Evolutionary conservation across 2,888 invertebrate genomes (phyloP), one percentile per base, ranked within the genome.

Genomic region (Sesia bembeciformis): DNA sequence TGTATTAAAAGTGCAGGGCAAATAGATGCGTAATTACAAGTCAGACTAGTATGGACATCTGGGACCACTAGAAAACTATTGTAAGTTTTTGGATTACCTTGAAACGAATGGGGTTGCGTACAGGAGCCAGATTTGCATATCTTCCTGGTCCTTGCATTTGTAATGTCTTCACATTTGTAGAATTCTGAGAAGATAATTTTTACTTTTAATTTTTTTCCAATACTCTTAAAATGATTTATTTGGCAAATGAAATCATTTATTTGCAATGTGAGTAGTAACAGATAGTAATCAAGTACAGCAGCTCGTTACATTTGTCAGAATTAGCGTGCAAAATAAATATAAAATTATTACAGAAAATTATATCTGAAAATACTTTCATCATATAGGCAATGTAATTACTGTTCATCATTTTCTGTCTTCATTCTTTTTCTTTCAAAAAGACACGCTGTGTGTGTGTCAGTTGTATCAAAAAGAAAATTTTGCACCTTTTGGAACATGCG

Each of bases 121-220:
- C 62, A 4, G 81, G 80, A 39, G 70, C 62, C 55, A 78, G 74
- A 55, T 67, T 72, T 38, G 72, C 69, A 55, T 82, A 71, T 56
- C 68, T 74, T 54, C 65, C 75, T 51, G 68, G 60, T 41, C 74
- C 78, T 43, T 78, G 77, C 52, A 81, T 82, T 56, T 85, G 85
- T 52, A 87, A 66, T 0, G 87, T 86, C 60, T 72, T 79, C 39
- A 81, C 74, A 39, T 73, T 67, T 43, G 78, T 76, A 4, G 68
- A 53, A 59, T 82, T 85, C 87, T 87, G 78, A 58, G 76, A 80
- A 50, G 23, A 23, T 51, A 7, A 40, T 8, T 5, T 42, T 6
- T 49, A 6, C 39, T 39, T 49, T 23, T 23, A 23, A 5, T 49
- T 5, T n/a, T n/a, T n/a, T 23, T 23, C 23, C 23, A 23, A 23